phyloP scores from a whole-genome alignment of 2,888 invertebrate genomes.

The Habroteleia sp. region DNA sequence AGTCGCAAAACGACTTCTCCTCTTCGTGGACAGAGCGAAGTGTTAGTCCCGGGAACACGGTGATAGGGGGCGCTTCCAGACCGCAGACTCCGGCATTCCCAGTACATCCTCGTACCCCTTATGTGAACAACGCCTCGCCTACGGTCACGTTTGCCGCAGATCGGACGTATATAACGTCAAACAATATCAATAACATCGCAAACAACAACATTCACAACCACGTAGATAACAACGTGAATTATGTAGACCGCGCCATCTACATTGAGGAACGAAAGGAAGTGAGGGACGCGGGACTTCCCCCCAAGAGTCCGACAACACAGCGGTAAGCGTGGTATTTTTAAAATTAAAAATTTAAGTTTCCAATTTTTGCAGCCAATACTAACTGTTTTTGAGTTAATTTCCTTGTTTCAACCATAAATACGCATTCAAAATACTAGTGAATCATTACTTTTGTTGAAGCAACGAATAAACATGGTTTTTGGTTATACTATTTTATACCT shows the following conservation, averaged over 20 bases:
- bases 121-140: slow-evolving; percentile 89
- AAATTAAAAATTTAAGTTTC: no score
- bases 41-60: slow-evolving; percentile 83
- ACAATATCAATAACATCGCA: slow-evolving; percentile 71
- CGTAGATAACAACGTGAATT: slow-evolving; percentile 71
- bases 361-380: no score
- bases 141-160: slow-evolving; percentile 81
- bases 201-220: slow-evolving; percentile 68
- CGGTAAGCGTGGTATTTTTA: slow-evolving; percentile 81
- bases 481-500: no score
- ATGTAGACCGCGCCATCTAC: slow-evolving; percentile 75
- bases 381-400: no score
- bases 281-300: slow-evolving; percentile 85
- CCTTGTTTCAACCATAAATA: no score
- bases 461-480: no score
- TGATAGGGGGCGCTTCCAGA: slow-evolving; percentile 83
- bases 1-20: slow-evolving; percentile 83
- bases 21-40: slow-evolving; percentile 85
- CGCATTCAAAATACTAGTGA: no score
- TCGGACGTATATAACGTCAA: slow-evolving; percentile 71
- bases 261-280: slow-evolving; percentile 78
- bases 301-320: slow-evolving; percentile 90
- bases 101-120: slow-evolving; percentile 93
- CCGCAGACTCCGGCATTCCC: slow-evolving; percentile 97
- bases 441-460: no score